Base-by-base conservation (phyloP, 2,797 vertebrate genomes). In the Silurus aristotelis region DNA sequence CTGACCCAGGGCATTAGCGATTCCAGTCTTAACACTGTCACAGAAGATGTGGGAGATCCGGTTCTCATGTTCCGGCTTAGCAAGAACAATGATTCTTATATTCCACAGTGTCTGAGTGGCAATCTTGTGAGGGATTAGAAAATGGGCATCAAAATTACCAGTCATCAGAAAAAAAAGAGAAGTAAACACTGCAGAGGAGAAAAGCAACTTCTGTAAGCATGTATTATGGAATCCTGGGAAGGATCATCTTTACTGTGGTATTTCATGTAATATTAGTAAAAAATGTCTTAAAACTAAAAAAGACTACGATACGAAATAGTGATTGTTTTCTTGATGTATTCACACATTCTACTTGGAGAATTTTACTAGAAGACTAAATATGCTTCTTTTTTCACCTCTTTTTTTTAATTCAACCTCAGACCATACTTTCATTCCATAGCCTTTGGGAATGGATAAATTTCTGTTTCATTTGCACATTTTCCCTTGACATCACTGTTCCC, bases 21-120 rank as follows among this genome's bases (percentile, higher is more conserved):
- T 99, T 88, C 98, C 98, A 0, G 98, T 99, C 93, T 99, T 99
- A 89, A 99, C 98, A 0, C 96, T 98, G 94, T 97, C 95, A 0
- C 96, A 97, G 89, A 96, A 98, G 86, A 98, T 85, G 84, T 99
- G 98, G 25, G 98, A 99, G 93, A 99, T 98, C 82, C 98, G 95
- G 92, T 99, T 98, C 91, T 98, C 98, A 0, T 99, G 98, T 89
- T 99, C 98, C 0, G 97, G 97, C 88, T 98, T 99, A 90, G 96
- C 97, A 76, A 99, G 92, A 31, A 99, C 96, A 63, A 99, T 90
- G 0, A 99, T 98, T 64, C 98, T 95, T 89, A 99, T 99, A 91
- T 96, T 99, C 98, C 98, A 99, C 87, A 99, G 96, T 0, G 97
- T 99, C 83, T 99, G 97, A 92, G 96, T 95, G 15, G 97, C 97